Conservation (phyloP, 2,113 vertebrate species). For the Actinemys pallida region DNA sequence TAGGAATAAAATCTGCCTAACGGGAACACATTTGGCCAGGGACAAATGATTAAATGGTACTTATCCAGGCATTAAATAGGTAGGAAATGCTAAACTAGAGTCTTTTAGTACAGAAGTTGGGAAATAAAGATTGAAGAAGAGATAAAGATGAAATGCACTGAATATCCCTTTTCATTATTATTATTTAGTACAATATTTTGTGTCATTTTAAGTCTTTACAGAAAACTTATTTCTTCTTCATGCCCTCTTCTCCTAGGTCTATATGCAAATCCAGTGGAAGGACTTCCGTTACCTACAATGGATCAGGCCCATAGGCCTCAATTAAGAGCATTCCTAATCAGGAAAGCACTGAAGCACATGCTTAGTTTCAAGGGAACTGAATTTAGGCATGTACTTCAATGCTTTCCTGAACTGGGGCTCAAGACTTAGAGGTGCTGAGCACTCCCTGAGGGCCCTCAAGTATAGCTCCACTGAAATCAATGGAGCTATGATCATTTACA, state of each 20-base stretch:
- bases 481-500: neutral
- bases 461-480: neutral
- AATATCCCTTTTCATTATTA: neutral
- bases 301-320: neutral
- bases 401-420: neutral
- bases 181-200: neutral
- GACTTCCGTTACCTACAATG: neutral
- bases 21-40: neutral
- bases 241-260: neutral
- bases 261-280: neutral
- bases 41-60: neutral
- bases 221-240: neutral
- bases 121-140: neutral
- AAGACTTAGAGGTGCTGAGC: neutral
- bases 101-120: neutral
- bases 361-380: neutral
- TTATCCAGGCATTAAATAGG: neutral
- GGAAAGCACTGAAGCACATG: neutral
- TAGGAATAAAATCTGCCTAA: neutral
- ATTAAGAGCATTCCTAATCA: neutral
- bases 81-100: neutral
- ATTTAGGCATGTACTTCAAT: neutral
- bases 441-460: neutral
- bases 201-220: neutral
- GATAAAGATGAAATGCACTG: neutral